Base-by-base conservation (phyloP, 2,797 vertebrate species). In the Danio kyathit region DNA sequence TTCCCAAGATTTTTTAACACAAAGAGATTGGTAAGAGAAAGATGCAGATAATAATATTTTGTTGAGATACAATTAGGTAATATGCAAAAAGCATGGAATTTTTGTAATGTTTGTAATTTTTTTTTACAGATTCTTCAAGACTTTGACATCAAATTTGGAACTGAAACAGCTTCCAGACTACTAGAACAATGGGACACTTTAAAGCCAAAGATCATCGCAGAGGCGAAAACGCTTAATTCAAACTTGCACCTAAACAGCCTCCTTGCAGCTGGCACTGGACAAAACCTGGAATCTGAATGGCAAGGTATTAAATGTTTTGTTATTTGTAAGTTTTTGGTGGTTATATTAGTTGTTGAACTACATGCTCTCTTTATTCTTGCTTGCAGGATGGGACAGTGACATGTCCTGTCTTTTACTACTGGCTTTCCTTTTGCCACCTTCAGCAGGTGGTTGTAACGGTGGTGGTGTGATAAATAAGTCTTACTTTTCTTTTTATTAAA, bases 81-180 rank as follows among this genome's bases (percentile, higher is more conserved):
- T 61, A 12, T 61, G 59, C 8, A 4, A 61, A 65, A 46, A 46
- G n/a, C n/a, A 44, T 48, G 10, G n/a, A 64, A 7, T n/a, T n/a
- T 66, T 66, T 67, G 6, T 59, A 60, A 5, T 67, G 43, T 21
- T 65, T 82, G 3, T 81, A 79, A 10, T 40, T 81, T 81, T 13
- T n/a, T n/a, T n/a, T 71, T 48, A 52, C 51, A 87, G 76, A 57
- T 84, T 44, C 21, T 87, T 63, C 85, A 88, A 82, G 88, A 87
- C 77, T 89, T 90, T 72, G 81, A 76, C n/a, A 81, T 88, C 43
- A 80, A 74, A 1, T 88, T 86, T 86, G 76, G 81, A 86, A 84
- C 82, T 0, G 85, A 89, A 2, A 81, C 69, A 38, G 86, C 84
- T 29, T 76, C 77, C 82, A 81, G 57, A 67, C 73, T 87, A 12